Evolutionary conservation across 2,888 invertebrate species (phyloP).

Genomic region (Agrotis exclamationis): DNA sequence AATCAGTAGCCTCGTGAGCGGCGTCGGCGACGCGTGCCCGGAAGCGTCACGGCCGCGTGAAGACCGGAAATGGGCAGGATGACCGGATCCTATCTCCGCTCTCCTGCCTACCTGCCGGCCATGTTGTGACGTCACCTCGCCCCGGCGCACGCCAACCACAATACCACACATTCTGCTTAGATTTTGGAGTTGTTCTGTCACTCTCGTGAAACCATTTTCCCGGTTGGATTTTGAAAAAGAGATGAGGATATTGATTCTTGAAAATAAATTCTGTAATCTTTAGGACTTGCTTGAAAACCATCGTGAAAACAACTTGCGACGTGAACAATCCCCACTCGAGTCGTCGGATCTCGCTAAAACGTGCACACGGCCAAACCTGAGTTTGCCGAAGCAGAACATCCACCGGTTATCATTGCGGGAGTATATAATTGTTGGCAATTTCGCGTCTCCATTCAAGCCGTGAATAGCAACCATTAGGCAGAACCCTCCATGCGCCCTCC

Average conservation of each 20-base stretch:
- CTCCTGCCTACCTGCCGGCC: conserved; percentile 87
- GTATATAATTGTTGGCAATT: conserved; percentile 91
- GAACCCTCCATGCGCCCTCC: conserved; percentile 85
- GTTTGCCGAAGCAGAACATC: conserved; percentile 82
- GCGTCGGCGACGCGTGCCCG: conserved; percentile 89
- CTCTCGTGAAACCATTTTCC: conserved; percentile 54
- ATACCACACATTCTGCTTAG: conserved; percentile 69
- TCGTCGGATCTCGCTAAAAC: conserved; percentile 61
- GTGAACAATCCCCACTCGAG: conserved; percentile 45
- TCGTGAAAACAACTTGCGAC: conserved; percentile 9
- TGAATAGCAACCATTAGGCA: conserved; percentile 90
- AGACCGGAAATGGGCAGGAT: conserved; percentile 91
- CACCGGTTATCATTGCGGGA: conserved; percentile 89
- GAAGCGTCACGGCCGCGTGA: conserved; percentile 91
- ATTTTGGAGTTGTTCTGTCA: conserved; percentile 70
- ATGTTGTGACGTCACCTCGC: conserved; percentile 88
- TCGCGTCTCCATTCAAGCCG: conserved; percentile 87
- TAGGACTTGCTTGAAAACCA: not conserved
- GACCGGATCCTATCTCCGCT: conserved; percentile 91
- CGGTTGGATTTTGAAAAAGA: conserved; percentile 17
- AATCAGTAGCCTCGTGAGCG: conserved; percentile 74
- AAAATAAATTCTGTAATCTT: not conserved
- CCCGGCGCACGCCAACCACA: conserved; percentile 62
- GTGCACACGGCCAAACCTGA: conserved; percentile 71
- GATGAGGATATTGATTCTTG: conserved; percentile 6